Evolutionary conservation across 2,888 invertebrate species (phyloP), one percentile per base, ranked within the genome.

Genomic region (Morinoia aosen): DNA sequence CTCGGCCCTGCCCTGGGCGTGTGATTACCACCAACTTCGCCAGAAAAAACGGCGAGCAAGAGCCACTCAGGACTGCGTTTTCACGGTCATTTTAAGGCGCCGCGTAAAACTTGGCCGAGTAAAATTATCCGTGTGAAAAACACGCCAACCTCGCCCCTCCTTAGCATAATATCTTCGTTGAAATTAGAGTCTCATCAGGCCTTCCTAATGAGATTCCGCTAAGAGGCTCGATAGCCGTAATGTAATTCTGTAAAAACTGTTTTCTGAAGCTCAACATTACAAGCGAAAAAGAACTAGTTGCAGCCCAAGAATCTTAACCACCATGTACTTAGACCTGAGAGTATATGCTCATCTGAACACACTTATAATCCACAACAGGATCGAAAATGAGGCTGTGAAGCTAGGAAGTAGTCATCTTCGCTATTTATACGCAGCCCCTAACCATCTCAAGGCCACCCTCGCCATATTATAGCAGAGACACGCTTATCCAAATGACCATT

Each of bases 141-240:
- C 93, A 93, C 48, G 93, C 56, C 93, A 48, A 93, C 93, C 93
- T 57, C 93, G 93, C 93, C 93, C 48, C 93, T 93, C 93, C 93
- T 93, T 93, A 93, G 57, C 93, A 93, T 93, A 57, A 93, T 93
- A 93, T 93, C 93, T 93, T 93, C 93, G 57, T 57, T 57, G 93
- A 93, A 93, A 93, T 93, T 93, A 93, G 93, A 93, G 57, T 93
- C 93, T 93, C 93, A 93, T 93, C 93, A 93, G 57, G 57, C 57
- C 57, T 93, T 93, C 58, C 57, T 93, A 93, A 93, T 57, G 93
- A 93, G 93, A 93, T 93, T 93, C 93, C 93, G 93, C 57, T 93
- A 93, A 93, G 93, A 93, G 93, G 57, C 56, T 57, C 93, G 93
- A 93, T 93, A 93, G 57, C 93, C 93, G 57, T 93, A 93, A 93